Evolutionary conservation across 2,113 vertebrate species (phyloP).

Genomic region (Thamnaconus septentrionalis): DNA sequence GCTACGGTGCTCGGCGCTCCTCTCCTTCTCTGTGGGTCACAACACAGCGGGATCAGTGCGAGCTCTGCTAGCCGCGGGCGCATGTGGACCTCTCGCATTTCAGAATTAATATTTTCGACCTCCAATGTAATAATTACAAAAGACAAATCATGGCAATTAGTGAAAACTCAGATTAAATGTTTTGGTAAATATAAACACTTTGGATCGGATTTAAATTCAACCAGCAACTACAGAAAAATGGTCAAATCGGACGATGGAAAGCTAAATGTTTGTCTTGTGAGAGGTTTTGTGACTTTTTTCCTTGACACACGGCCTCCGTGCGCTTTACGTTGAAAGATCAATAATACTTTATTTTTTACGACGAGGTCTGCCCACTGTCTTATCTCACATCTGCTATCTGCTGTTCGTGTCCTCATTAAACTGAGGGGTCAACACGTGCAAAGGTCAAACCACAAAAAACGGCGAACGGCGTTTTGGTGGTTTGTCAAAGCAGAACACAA

Average conservation of each 20-base stretch:
- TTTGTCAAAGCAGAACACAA: slow-evolving; percentile 17
- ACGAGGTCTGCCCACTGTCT: slow-evolving; percentile 20
- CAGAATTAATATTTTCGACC: background rate
- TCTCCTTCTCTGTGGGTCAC: slow-evolving; percentile 83
- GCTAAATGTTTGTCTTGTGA: background rate
- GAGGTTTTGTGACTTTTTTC: slow-evolving; percentile 3
- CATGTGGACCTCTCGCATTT: background rate
- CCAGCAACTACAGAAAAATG: too few relatives aligned
- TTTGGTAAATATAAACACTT: too few relatives aligned
- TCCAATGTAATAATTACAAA: too few relatives aligned
- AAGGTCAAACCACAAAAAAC: slow-evolving; percentile 37
- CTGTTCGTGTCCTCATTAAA: slow-evolving; percentile 42
- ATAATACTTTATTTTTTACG: slow-evolving; percentile 32
- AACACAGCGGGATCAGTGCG: background rate
- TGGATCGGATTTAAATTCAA: too few relatives aligned
- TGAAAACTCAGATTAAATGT: too few relatives aligned
- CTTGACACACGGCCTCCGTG: slow-evolving; percentile 7
- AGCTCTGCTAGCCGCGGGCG: background rate
- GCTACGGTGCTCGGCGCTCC: slow-evolving; percentile 79
- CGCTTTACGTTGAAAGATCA: slow-evolving; percentile 15
- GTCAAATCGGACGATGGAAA: too few relatives aligned
- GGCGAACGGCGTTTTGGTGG: background rate
- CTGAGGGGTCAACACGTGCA: slow-evolving; percentile 47
- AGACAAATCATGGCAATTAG: too few relatives aligned
- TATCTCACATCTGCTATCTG: slow-evolving; percentile 43